These are phyloP conservation scores for Nasalis larvatus DNA, from an alignment of 2,113 vertebrate genomes.

Conservation along the genomic window DNA sequence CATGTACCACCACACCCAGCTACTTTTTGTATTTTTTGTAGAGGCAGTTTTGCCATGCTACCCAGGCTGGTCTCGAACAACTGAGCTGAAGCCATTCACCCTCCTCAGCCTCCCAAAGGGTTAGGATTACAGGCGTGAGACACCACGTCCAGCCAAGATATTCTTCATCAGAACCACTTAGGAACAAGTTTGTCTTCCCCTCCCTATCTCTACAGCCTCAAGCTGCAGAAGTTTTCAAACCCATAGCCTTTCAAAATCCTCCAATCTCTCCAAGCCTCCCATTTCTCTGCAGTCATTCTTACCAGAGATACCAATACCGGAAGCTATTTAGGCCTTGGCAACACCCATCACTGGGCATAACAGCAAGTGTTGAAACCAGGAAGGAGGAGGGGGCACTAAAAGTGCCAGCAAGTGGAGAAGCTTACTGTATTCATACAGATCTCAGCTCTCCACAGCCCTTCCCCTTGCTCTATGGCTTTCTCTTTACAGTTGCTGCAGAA, in stretches of 20 bases:
- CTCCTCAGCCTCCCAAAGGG: not conserved
- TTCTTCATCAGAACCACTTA: not conserved
- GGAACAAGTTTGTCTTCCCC: not conserved
- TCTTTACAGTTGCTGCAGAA: not conserved
- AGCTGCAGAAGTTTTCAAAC: not conserved
- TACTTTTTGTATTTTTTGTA: not conserved
- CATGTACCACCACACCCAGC: not conserved
- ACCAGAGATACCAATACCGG: not conserved
- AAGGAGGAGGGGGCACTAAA: not conserved
- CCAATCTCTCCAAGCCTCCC: not conserved
- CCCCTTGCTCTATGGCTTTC: not conserved
- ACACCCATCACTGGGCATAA: not conserved
- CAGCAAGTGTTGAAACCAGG: conserved; percentile 22
- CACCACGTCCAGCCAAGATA: not conserved
- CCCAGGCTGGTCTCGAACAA: not conserved
- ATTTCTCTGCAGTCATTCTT: not conserved
- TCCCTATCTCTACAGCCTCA: not conserved
- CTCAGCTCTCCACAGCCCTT: not conserved
- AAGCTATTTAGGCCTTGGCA: conserved; percentile 14
- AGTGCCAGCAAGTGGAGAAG: not conserved
- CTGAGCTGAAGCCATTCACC: not conserved
- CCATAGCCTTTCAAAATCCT: not conserved
- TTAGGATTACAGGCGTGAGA: not conserved
- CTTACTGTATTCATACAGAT: conserved; percentile 8
- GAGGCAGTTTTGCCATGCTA: not conserved